phyloP scores from a whole-genome alignment of 2,113 vertebrate species.

The Felis chaus region DNA sequence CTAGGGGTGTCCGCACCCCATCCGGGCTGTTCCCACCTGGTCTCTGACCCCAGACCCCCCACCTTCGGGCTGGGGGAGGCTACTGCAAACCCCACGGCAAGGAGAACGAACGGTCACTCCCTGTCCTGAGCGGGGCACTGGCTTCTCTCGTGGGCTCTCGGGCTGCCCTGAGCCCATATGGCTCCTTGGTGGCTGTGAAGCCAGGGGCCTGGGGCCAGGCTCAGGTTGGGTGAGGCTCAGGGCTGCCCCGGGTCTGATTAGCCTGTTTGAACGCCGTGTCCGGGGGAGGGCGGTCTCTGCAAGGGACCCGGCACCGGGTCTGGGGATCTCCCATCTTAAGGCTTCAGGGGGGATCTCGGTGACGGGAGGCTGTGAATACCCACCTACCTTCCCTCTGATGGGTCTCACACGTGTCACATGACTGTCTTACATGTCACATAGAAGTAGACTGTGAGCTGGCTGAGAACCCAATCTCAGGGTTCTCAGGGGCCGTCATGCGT shows the following conservation, averaged over 20 bases:
- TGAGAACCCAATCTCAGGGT: not conserved
- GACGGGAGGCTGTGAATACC: not conserved
- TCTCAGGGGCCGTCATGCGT: not conserved
- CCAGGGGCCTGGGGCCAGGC: not conserved
- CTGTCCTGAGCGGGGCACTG: not conserved
- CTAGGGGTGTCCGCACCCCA: not conserved
- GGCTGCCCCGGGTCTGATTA: not conserved
- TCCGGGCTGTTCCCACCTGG: not conserved
- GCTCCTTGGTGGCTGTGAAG: not conserved
- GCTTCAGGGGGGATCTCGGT: too few species aligned
- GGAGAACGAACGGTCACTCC: not conserved
- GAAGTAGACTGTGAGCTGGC: too few species aligned
- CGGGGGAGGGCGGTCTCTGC: not conserved
- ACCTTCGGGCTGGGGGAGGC: not conserved
- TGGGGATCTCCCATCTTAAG: too few species aligned
- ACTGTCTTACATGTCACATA: not conserved
- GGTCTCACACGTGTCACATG: rapidly evolving
- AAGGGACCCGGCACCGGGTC: not conserved
- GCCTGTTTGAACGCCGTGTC: not conserved
- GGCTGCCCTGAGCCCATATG: not conserved
- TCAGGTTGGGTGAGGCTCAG: not conserved
- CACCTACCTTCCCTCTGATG: not conserved
- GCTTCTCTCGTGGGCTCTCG: not conserved
- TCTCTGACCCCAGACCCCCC: not conserved
- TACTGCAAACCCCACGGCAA: not conserved